Conservation (phyloP, 2,113 vertebrate genomes). For the Thomomys bottae region DNA sequence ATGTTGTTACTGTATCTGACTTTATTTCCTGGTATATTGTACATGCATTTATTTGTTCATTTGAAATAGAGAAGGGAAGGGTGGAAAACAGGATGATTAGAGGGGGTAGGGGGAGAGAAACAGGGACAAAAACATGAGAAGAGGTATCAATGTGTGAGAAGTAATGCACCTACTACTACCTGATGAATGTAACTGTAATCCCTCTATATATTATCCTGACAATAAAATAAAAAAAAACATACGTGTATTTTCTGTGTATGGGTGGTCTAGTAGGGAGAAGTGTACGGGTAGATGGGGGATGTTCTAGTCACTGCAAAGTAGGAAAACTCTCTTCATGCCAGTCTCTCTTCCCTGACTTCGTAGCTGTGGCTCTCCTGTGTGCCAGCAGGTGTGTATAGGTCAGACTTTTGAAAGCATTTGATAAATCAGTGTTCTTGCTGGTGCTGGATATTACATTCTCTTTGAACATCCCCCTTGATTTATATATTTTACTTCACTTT, state of each 20-base stretch:
- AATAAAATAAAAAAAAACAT: not conserved
- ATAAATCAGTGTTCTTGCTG: slow-evolving; percentile 1
- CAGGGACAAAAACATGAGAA: too few relatives aligned
- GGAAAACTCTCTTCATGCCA: not conserved
- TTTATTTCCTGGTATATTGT: too few relatives aligned
- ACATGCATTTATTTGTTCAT: too few relatives aligned
- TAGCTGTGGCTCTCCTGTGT: not conserved
- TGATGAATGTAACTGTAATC: too few relatives aligned
- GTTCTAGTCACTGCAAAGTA: not conserved
- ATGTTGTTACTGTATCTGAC: too few relatives aligned
- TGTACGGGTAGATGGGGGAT: not conserved
- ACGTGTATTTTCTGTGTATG: not conserved
- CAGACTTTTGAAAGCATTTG: not conserved
- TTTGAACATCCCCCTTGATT: not conserved
- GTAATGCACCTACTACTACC: too few relatives aligned
- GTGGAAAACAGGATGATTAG: too few relatives aligned
- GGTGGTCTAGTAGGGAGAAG: not conserved
- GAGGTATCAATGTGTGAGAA: too few relatives aligned
- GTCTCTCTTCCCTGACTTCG: not conserved
- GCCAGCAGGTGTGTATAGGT: not conserved
- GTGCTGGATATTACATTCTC: not conserved
- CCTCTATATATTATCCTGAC: too few relatives aligned
- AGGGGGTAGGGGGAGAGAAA: too few relatives aligned
- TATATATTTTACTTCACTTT: not conserved
- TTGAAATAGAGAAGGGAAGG: too few relatives aligned